Conservation (phyloP, 2,113 vertebrate species). For the Plotosus lineatus region DNA sequence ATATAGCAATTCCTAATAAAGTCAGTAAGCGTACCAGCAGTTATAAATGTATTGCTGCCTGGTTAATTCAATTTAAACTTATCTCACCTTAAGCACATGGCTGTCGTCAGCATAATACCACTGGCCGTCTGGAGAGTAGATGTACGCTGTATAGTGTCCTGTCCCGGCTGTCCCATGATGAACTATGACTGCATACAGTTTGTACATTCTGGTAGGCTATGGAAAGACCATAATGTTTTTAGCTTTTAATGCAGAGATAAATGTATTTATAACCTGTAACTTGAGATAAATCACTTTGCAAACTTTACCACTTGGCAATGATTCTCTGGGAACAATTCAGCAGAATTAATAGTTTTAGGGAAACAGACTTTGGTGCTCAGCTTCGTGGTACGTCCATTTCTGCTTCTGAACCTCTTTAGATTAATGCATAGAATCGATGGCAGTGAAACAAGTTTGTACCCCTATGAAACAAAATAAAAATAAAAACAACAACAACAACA, state of each 20-base stretch:
- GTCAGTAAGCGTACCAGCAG: background rate
- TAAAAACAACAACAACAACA: background rate
- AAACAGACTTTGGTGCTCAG: constrained; percentile 21
- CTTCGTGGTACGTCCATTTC: background rate
- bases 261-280: background rate
- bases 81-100: constrained; percentile 39
- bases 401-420: constrained; percentile 5
- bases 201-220: constrained; percentile 59
- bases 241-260: background rate
- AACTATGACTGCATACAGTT: constrained; percentile 69
- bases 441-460: background rate
- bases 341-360: constrained; percentile 8
- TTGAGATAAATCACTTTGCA: constrained; percentile 26
- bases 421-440: background rate
- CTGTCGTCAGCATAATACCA: constrained; percentile 70
- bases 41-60: background rate
- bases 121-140: constrained; percentile 22
- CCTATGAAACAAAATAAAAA: background rate
- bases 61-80: background rate
- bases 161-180: constrained; percentile 55
- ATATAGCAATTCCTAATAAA: background rate
- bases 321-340: constrained; percentile 7
- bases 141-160: constrained; percentile 71
- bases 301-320: constrained; percentile 26
- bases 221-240: constrained; percentile 19